Evolutionary conservation across 1,140 invertebrate genomes (phyloP), one percentile per base, ranked within the genome.

Genomic region (Cydia splendana): DNA sequence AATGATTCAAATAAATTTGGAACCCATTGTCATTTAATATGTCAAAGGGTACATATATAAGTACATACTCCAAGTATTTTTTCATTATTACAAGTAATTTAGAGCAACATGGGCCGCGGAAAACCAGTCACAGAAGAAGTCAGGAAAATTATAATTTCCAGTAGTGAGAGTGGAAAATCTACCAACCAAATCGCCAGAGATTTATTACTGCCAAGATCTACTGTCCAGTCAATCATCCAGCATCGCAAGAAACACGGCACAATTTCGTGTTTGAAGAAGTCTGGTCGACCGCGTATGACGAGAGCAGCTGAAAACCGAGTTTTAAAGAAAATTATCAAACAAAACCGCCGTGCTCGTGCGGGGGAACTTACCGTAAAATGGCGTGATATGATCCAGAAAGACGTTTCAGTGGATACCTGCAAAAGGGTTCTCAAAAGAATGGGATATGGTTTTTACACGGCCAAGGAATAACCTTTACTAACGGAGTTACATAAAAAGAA

Each of bases 321-420:
- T 42, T 71, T 10, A 71, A 71, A 18, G 1, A 71, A 71, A 71
- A 71, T 30, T 4, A 30, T 30, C 30, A 30, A 30, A 4, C 2
- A 30, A 3, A 30, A 30, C 38, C 67, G 24, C 12, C 67, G 67
- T 38, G 30, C 67, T 42, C 30, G 30, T 71, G 67, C 67, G 28
- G 67, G 67, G n/a, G 15, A 71, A 71, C 67, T 71, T 42, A 38
- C 30, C 30, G 67, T 71, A 38, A 71, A 71, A 71, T 71, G 67
- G 24, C 28, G 67, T 34, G 67, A 71, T n/a, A 71, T 71, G 30
- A 71, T 71, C 15, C 24, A 71, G 18, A 71, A 71, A 38, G 38
- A 71, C 13, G 67, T 73, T 45, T 73, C 69, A n/a, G 45, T 73
- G 9, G 69, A 73, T 73, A 73, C 34, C 34, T 73, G 18, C 69